Percentiles rank a stretch among this genome's conserved stretches.
These are phyloP conservation scores for Escarpia spicata DNA, from an alignment of 2,888 invertebrate species.

Conservation along the genomic window DNA sequence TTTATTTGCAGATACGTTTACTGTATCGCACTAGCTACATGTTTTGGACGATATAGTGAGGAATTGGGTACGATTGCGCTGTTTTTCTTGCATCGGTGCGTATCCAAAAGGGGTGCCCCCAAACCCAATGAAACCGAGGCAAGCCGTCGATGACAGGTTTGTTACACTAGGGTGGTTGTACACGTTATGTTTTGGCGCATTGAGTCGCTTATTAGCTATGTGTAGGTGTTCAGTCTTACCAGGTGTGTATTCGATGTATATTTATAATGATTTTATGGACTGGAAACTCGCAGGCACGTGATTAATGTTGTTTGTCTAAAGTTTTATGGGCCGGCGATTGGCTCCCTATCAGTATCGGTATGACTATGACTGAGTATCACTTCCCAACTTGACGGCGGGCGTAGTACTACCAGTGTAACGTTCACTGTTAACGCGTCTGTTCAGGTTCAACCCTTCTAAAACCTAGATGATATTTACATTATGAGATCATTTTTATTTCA, in stretches of 20 bases:
- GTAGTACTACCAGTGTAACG: background rate
- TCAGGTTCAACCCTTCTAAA: background rate
- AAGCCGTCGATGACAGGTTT: constrained; percentile 16
- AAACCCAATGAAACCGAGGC: constrained; percentile 16
- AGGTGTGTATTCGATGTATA: background rate
- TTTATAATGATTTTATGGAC: background rate
- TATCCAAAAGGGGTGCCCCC: constrained; percentile 16
- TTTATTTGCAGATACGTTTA: background rate
- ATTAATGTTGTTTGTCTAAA: constrained; percentile 9
- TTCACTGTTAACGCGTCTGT: background rate
- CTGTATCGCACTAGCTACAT: background rate
- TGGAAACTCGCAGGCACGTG: background rate
- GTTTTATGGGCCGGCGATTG: constrained; percentile 13
- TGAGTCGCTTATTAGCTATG: background rate
- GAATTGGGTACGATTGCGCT: background rate
- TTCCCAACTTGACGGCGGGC: constrained; percentile 4
- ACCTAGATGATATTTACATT: background rate
- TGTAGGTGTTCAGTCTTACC: background rate
- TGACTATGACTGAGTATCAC: background rate
- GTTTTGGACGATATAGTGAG: background rate
- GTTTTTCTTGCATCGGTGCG: background rate
- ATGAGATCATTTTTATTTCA: background rate
- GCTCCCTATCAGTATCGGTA: background rate
- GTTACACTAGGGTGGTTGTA: constrained; percentile 3
- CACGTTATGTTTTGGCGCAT: constrained; percentile 10